Evolutionary conservation across 2,888 invertebrate genomes (phyloP).

Genomic region (Mesorhabditis spiculigera): DNA sequence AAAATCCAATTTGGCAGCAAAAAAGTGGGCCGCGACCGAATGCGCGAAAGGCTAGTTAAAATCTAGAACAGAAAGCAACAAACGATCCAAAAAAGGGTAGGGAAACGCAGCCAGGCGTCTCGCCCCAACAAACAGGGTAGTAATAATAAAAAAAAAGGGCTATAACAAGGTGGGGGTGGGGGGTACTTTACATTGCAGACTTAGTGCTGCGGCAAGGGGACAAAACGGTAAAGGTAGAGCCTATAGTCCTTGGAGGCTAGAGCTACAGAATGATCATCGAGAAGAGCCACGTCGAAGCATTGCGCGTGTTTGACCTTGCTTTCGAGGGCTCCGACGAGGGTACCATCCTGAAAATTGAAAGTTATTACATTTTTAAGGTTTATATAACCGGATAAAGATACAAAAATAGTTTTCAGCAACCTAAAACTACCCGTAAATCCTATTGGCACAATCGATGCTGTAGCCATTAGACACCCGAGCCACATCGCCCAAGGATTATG

Average conservation of each 20-base stretch:
- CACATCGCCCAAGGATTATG: no score
- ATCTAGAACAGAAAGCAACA: background rate
- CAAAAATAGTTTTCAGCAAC: background rate
- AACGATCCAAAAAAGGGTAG: background rate
- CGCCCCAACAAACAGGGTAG: background rate
- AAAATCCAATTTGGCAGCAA: no score
- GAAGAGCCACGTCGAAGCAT: constrained; percentile 97
- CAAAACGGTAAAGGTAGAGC: constrained; percentile 97
- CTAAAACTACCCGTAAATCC: constrained; percentile 1
- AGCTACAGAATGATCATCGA: constrained; percentile 97
- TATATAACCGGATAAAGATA: background rate
- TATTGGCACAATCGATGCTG: background rate
- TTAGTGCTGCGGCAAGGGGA: constrained; percentile 57
- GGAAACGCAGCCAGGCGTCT: background rate
- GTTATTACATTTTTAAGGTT: background rate
- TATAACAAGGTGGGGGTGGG: background rate
- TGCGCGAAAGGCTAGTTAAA: no score
- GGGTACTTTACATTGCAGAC: no score
- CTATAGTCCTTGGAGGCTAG: constrained; percentile 98
- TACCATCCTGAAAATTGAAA: constrained; percentile 73
- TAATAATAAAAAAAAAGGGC: no score
- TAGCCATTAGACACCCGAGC: no score
- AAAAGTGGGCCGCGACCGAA: no score
- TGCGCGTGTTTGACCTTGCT: constrained; percentile 98
- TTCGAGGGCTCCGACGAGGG: constrained; percentile 93